Percentiles rank a stretch among this genome's conserved stretches.
Conservation (phyloP, 2,113 vertebrate genomes). For the Rhinolophus sinicus region DNA sequence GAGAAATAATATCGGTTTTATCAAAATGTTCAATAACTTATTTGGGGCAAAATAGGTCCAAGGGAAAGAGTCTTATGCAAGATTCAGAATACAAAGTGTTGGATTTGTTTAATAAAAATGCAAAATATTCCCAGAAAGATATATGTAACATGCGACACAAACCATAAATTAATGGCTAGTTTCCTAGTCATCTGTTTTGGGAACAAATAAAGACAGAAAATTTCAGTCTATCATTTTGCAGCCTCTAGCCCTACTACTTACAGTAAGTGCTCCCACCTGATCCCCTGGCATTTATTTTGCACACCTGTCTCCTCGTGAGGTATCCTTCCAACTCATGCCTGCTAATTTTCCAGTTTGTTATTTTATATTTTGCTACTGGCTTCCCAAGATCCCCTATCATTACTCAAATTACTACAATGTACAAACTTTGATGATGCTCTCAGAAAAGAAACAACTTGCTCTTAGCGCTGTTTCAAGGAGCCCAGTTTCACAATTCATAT, state of each 20-base stretch:
- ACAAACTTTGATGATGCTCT: conserved; percentile 38
- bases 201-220: conserved; percentile 21
- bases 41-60: background rate
- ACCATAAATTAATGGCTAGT: background rate
- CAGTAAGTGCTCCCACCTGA: background rate
- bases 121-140: conserved; percentile 35
- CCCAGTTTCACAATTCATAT: conserved; percentile 32
- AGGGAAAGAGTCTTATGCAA: background rate
- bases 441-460: conserved; percentile 40
- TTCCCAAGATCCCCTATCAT: conserved; percentile 51
- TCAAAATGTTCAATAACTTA: conserved; percentile 10
- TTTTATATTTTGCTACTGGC: conserved; percentile 47
- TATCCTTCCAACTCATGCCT: background rate
- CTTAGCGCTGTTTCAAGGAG: conserved; percentile 8
- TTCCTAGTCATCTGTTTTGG: conserved; percentile 26
- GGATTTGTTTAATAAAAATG: conserved; percentile 11
- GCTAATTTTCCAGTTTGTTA: conserved; percentile 52
- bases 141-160: background rate
- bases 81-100: background rate
- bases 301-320: background rate
- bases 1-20: background rate
- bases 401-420: conserved; percentile 41
- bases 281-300: background rate
- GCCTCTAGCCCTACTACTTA: background rate
- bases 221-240: background rate